These are phyloP conservation scores for Ochropacha duplaris DNA, from an alignment of 2,888 invertebrate genomes.

Conservation along the genomic window DNA sequence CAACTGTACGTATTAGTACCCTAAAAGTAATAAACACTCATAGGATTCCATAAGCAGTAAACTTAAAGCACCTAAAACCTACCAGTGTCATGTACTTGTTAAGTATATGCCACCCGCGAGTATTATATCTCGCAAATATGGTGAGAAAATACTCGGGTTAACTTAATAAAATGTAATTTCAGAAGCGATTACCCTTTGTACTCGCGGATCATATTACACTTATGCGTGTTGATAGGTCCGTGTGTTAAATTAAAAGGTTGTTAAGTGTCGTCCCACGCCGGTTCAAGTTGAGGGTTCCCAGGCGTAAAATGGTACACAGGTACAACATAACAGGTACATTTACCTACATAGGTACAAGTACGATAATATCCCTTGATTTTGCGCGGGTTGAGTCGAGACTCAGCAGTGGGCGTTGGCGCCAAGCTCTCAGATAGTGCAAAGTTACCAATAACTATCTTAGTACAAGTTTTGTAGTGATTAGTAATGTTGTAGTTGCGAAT, in stretches of 20 bases:
- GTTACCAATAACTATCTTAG: constrained; percentile 24
- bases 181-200: constrained; percentile 45
- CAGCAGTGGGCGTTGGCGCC: constrained; percentile 56
- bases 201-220: constrained; percentile 51
- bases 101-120: neutral
- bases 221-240: constrained; percentile 60
- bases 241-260: constrained; percentile 78
- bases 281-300: constrained; percentile 59
- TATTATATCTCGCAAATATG: constrained; percentile 6
- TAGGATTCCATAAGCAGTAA: neutral
- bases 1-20: neutral
- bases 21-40: neutral
- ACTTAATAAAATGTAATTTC: constrained; percentile 27
- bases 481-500: constrained; percentile 50
- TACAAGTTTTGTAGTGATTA: constrained; percentile 52
- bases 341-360: constrained; percentile 11
- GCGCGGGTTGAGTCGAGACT: constrained; percentile 41
- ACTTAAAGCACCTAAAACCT: neutral
- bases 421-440: constrained; percentile 40
- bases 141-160: constrained; percentile 12
- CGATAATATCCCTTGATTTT: constrained; percentile 41
- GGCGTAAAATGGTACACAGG: constrained; percentile 43
- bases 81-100: neutral
- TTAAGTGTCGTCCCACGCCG: constrained; percentile 70
- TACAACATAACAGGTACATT: constrained; percentile 37